A percentile compares a stretch with the other conserved stretches of the same genome.
Evolutionary conservation across 2,113 vertebrate genomes (phyloP).

Genomic region (Panthera uncia): DNA sequence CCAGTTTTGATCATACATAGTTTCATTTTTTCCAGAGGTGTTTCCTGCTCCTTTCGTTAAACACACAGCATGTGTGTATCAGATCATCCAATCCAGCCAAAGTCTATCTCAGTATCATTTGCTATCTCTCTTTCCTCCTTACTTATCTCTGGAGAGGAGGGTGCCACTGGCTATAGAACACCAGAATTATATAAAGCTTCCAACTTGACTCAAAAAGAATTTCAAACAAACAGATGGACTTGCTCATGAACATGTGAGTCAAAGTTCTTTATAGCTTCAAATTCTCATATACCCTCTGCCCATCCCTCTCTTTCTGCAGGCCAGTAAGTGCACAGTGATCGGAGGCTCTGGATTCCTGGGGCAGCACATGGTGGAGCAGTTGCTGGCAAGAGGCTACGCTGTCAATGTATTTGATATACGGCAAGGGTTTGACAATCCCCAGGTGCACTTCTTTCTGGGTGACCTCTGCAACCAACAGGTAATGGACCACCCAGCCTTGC

Average conservation of each 20-base stretch:
- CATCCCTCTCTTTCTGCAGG: conserved; percentile 80
- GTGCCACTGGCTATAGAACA: not conserved
- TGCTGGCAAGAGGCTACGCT: conserved; percentile 89
- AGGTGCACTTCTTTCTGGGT: conserved; percentile 91
- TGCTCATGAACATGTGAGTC: accelerated
- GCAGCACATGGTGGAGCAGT: conserved; percentile 93
- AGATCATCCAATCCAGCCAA: not conserved
- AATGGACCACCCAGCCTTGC: not conserved
- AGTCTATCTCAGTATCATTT: not conserved
- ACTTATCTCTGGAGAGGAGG: not conserved
- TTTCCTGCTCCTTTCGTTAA: not conserved
- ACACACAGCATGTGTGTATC: not conserved
- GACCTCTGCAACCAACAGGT: conserved; percentile 95
- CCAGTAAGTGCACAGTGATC: conserved; percentile 92
- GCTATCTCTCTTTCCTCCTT: not conserved
- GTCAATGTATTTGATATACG: conserved; percentile 96
- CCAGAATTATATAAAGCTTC: not conserved
- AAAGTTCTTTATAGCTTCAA: not conserved
- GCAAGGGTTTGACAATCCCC: conserved; percentile 87
- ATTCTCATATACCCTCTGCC: not conserved
- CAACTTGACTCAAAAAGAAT: not conserved
- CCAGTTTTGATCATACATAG: not conserved
- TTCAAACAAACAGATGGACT: accelerated
- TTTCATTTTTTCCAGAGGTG: not conserved
- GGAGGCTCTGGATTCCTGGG: conserved; percentile 97